These are phyloP conservation scores for Luperina nickerlii DNA, from an alignment of 2,888 invertebrate genomes.

Conservation along the genomic window DNA sequence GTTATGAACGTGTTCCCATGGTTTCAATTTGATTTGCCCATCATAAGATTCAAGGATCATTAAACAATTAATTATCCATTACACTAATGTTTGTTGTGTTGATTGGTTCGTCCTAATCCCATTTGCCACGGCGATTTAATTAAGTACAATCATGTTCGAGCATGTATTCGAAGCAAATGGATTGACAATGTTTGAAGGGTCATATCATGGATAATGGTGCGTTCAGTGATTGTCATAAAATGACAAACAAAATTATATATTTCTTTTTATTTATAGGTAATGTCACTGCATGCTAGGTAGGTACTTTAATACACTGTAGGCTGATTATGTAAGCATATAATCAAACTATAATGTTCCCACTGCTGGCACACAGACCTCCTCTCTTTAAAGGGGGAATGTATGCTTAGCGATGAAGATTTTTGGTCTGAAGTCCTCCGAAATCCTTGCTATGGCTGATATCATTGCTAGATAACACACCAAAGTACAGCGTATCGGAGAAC, in stretches of 20 bases:
- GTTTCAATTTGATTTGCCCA: conserved; percentile 4
- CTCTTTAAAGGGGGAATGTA: not conserved
- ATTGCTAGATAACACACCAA: not conserved
- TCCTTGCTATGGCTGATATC: not conserved
- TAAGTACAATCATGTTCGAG: conserved; percentile 24
- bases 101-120: conserved; percentile 44
- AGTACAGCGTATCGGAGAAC: not conserved
- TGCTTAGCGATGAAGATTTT: not conserved
- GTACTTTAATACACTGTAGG: not conserved
- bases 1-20: not conserved
- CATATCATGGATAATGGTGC: not conserved
- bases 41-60: conserved; percentile 37
- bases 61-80: conserved; percentile 43
- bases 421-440: not conserved
- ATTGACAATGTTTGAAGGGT: conserved; percentile 8
- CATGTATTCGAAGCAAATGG: conserved; percentile 23
- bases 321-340: not conserved
- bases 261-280: not conserved
- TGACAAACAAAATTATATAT: not conserved
- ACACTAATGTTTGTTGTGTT: conserved; percentile 45
- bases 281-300: not conserved
- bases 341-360: not conserved
- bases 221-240: not conserved
- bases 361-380: not conserved
- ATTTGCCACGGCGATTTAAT: conserved; percentile 45